Evolutionary conservation across 1,140 invertebrate species (phyloP), one percentile per base, ranked within the genome.

Genomic region (Copidosoma floridanum): DNA sequence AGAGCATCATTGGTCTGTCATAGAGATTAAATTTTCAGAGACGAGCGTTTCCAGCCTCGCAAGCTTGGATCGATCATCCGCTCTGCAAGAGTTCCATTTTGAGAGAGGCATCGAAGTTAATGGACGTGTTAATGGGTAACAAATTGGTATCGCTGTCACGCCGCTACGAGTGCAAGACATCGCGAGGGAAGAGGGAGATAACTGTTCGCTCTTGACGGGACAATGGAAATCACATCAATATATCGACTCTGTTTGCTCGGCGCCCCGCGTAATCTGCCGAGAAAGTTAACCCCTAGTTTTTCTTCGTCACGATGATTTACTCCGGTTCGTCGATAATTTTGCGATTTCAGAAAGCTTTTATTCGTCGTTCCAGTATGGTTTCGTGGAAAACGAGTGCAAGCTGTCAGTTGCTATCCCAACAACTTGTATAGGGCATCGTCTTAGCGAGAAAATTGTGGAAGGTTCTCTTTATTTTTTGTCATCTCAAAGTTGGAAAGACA

Each of bases 121-220:
- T 74, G 69, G 73, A 67, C 70, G 71, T 70, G 71, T 74, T 76
- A 76, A 76, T 77, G 71, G 76, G 75, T 73, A 73, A 75, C 76
- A 75, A 77, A 75, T 72, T 75, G 69, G 71, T 70, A 69, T 74
- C 72, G 70, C 60, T 71, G 60, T 62, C 60, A 44, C 27, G 32
- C 27, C 23, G 27, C 51, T 52, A 51, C 53, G 60, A 20, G 21
- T 37, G n/a, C n/a, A n/a, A 35, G 44, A 18, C 23, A 21, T 38
- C 8, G 2, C 23, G 46, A 60, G 16, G n/a, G 37, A 37, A 10
- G 20, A 29, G 29, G 20, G 53, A 57, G 68, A 68, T 70, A 68
- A 61, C 65, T 59, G 56, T 40, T 46, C 57, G 32, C n/a, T n/a
- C n/a, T n/a, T n/a, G n/a, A n/a, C n/a, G n/a, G n/a, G 50, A 61